phyloP scores from a whole-genome alignment of 2,888 invertebrate genomes.

The Eugnorisma glareosa region DNA sequence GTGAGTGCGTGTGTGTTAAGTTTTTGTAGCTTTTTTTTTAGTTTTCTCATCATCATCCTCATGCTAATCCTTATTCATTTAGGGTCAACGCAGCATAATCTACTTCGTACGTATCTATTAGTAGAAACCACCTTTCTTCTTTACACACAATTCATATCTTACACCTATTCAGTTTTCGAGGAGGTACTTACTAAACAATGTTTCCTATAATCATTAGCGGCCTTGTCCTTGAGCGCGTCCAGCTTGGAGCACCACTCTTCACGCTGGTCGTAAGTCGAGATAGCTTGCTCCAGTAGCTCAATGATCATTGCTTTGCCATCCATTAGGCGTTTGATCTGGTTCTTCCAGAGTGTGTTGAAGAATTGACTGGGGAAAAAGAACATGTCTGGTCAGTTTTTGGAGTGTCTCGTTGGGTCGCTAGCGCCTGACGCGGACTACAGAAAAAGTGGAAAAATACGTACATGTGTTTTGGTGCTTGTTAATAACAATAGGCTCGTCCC shows the following conservation, averaged over 20 bases:
- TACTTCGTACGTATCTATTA: neutral
- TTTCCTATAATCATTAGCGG: constrained; percentile 86
- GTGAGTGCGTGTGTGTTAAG: too few relatives aligned
- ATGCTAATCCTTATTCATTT: neutral
- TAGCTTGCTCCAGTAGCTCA: constrained; percentile 96
- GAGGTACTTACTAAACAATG: constrained; percentile 82
- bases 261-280: constrained; percentile 96
- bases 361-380: constrained; percentile 89
- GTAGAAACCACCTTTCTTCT: neutral
- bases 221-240: constrained; percentile 94
- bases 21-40: too few relatives aligned
- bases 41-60: neutral
- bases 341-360: constrained; percentile 95
- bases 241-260: constrained; percentile 95
- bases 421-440: neutral
- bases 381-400: neutral
- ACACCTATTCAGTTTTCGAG: too few relatives aligned
- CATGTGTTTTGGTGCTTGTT: neutral
- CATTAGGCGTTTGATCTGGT: constrained; percentile 93
- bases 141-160: neutral
- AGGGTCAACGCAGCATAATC: neutral
- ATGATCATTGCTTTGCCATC: constrained; percentile 95
- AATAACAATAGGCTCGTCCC: too few relatives aligned
- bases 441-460: neutral
- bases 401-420: neutral